Conservation (phyloP, 2,888 invertebrate species). For the Diaprepes abbreviatus region DNA sequence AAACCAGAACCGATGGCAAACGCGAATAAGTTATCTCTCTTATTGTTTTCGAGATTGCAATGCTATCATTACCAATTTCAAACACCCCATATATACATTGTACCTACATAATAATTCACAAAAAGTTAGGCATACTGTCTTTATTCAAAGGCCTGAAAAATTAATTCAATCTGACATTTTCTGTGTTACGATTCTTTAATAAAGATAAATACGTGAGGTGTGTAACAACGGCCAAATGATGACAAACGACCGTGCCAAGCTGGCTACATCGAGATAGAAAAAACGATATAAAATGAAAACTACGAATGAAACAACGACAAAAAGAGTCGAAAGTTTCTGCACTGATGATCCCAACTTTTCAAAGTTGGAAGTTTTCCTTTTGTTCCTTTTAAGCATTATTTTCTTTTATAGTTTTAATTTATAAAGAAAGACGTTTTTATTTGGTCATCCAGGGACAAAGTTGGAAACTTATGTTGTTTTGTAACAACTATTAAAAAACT, state of each 20-base stretch:
- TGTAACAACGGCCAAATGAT: constrained; percentile 1
- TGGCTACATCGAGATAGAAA: background rate
- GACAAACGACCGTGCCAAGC: background rate
- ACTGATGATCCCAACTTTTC: background rate
- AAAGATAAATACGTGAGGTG: constrained; percentile 13
- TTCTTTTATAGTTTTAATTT: constrained; percentile 5
- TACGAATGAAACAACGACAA: background rate
- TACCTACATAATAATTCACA: too few species aligned
- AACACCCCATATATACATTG: too few species aligned
- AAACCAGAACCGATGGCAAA: too few species aligned
- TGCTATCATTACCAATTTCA: too few species aligned
- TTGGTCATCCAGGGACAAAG: background rate
- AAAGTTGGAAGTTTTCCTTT: background rate
- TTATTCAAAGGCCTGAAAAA: too few species aligned
- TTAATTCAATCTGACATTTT: background rate
- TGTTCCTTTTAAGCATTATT: background rate
- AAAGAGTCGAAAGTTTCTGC: background rate
- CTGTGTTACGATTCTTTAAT: background rate
- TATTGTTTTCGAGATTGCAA: too few species aligned
- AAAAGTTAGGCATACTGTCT: too few species aligned
- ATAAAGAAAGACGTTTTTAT: background rate
- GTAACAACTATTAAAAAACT: too few species aligned
- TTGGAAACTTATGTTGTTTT: background rate
- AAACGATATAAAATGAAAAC: constrained; percentile 2
- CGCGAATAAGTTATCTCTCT: too few species aligned